Base-by-base conservation (phyloP, 2,888 invertebrate genomes). In the Leucoptera coffeella region DNA sequence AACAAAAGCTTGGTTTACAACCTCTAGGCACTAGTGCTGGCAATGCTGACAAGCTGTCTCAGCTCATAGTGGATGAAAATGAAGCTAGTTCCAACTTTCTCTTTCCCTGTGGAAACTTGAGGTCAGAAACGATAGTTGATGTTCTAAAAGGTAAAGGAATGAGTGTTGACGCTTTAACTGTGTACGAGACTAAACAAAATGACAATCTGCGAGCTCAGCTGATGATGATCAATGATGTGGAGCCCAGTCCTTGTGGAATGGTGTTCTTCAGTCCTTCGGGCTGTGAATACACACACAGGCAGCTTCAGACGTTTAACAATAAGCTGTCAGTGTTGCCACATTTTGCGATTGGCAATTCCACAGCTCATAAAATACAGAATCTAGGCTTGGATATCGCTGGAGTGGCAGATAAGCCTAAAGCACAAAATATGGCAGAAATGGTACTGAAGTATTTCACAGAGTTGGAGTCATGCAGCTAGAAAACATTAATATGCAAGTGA, bases 261-360 rank as follows among this genome's bases (percentile, higher is more conserved):
- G 61, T 65, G 25, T 67, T 67, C 41, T 69, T 69, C 33, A 65
- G 67, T 31, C 67, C 67, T 0, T 67, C 67, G 0, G 67, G 67
- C 1, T 64, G 61, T 27, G 65, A 67, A 33, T 65, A 67, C 35
- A 51, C 57, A 12, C 50, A 64, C 35, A 39, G 64, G 3, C 57
- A 59, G 34, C 47, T 67, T 14, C 65, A 65, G 36, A 64, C 65
- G 0, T 58, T 65, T 31, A 49, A 38, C 34, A 64, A 62, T 34
- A 42, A 35, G 9, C 47, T 67, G 2, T 48, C 49, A 1, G 35
- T 35, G 19, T 38, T 67, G 6, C 67, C 67, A 2, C 56, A 57
- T 31, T 67, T 67, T 41, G 67, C 67, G 6, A 67, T 67, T 20
- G 67, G 67, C n/a, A 58, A 60, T 39, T 54, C 64, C 0, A 67